phyloP scores from a whole-genome alignment of 2,797 vertebrate species.

The Arnoldichthys spilopterus region DNA sequence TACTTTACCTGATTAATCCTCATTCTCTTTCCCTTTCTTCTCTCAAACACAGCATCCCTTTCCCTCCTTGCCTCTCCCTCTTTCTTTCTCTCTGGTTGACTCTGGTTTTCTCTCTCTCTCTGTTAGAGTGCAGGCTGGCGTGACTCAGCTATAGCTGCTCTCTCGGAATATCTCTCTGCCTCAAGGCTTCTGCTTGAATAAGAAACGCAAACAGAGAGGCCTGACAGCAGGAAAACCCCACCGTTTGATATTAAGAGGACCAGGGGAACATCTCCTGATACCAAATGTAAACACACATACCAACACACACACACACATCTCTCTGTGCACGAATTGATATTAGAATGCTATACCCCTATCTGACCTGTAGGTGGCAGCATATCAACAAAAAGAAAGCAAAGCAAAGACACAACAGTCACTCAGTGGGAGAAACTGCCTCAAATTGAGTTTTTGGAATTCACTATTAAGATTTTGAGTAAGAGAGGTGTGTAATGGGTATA shows the following conservation, averaged over 20 bases:
- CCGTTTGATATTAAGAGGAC: neutral
- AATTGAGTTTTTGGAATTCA: neutral
- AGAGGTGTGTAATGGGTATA: neutral
- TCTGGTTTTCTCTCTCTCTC: conserved; percentile 33
- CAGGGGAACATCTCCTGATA: neutral
- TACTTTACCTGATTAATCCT: neutral
- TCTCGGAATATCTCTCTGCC: conserved; percentile 59
- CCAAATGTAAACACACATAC: neutral
- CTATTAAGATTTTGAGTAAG: neutral
- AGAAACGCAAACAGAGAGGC: conserved; percentile 4
- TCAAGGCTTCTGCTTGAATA: conserved; percentile 5
- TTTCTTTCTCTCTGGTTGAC: neutral
- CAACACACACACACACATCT: neutral
- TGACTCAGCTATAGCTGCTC: conserved; percentile 77
- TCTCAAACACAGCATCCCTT: conserved; percentile 13
- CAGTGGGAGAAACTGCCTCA: neutral
- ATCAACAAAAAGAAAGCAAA: neutral
- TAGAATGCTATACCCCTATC: neutral
- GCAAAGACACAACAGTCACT: neutral
- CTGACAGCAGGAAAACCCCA: neutral
- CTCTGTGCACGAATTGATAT: neutral
- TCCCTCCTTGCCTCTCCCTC: conserved; percentile 53
- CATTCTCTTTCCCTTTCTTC: conserved; percentile 14
- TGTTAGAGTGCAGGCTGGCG: conserved; percentile 50
- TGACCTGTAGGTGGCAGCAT: conserved; percentile 37